phyloP scores from a whole-genome alignment of 2,888 invertebrate genomes.

The Operophtera brumata region DNA sequence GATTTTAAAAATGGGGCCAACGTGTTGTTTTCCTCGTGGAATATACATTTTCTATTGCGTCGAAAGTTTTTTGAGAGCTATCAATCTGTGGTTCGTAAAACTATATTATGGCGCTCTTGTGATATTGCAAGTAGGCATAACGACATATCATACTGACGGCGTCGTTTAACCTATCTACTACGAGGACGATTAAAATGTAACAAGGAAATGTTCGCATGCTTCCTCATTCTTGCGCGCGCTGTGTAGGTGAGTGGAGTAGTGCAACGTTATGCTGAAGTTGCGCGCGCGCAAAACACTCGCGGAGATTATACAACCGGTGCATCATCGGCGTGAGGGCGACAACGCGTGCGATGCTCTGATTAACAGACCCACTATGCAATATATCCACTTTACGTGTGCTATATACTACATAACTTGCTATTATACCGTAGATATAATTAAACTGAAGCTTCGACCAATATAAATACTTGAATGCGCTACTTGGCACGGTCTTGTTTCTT shows the following conservation, averaged over 20 bases:
- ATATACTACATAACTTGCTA: constrained; percentile 4
- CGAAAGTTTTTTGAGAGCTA: constrained; percentile 1
- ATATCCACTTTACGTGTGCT: constrained; percentile 17
- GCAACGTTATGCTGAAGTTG: constrained; percentile 49
- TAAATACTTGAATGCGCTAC: constrained; percentile 5
- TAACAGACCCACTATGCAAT: constrained; percentile 53
- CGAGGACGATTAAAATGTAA: constrained; percentile 64
- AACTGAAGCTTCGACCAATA: not conserved
- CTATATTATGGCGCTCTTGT: not conserved
- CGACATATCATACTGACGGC: constrained; percentile 22
- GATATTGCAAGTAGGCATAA: not conserved
- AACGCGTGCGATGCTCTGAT: constrained; percentile 69
- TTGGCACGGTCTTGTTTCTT: not conserved
- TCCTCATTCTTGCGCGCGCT: constrained; percentile 68
- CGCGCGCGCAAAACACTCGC: constrained; percentile 43
- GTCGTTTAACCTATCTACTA: constrained; percentile 37
- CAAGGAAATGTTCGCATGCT: constrained; percentile 65
- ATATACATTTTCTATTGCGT: constrained; percentile 10
- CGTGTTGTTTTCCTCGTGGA: constrained; percentile 13
- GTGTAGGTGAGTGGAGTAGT: constrained; percentile 64
- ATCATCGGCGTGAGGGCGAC: constrained; percentile 41
- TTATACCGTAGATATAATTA: constrained; percentile 2
- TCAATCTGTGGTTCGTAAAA: not conserved
- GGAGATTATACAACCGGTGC: constrained; percentile 58
- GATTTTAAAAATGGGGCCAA: constrained; percentile 23